These are phyloP conservation scores for Caenorhabditis becei DNA, from an alignment of 2,888 invertebrate genomes.

Conservation along the genomic window DNA sequence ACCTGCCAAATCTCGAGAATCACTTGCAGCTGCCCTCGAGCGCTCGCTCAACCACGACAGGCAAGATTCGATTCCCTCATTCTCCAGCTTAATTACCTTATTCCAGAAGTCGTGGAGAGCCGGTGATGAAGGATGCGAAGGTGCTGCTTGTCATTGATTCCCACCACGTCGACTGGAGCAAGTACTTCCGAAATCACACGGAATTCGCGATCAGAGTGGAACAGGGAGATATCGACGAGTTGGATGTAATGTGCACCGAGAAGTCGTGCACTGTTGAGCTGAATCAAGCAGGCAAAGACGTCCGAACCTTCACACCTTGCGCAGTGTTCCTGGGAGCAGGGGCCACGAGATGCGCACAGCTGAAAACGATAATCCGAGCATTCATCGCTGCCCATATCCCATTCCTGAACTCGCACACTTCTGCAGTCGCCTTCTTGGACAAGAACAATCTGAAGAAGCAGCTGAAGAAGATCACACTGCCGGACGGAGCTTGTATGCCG, in stretches of 20 bases:
- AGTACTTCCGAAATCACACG: conserved; percentile 68
- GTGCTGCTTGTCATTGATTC: conserved; percentile 70
- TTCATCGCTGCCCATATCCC: conserved; percentile 70
- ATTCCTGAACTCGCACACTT: conserved; percentile 67
- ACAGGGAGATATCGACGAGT: conserved; percentile 71
- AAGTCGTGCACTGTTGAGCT: conserved; percentile 67
- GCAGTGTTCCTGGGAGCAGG: conserved; percentile 68
- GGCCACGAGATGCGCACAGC: conserved; percentile 61
- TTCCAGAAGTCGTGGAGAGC: conserved; percentile 58
- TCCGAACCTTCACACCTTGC: conserved; percentile 61
- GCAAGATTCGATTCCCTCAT: conserved; percentile 10
- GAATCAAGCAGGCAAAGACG: conserved; percentile 63
- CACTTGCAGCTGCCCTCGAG: conserved; percentile 71
- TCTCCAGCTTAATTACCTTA: neutral
- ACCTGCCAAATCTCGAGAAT: conserved; percentile 69
- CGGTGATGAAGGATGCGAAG: conserved; percentile 67
- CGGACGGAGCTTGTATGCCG: conserved; percentile 69
- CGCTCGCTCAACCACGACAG: conserved; percentile 63
- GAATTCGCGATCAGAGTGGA: conserved; percentile 68
- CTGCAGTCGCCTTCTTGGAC: conserved; percentile 69
- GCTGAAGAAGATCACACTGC: conserved; percentile 63
- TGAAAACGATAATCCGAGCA: conserved; percentile 64
- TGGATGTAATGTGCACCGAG: conserved; percentile 72
- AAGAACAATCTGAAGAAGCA: conserved; percentile 72
- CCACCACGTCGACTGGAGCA: conserved; percentile 68